These are phyloP conservation scores for Acropora tenuis DNA, from an alignment of 64 coral and sea anemone genomes.

Conservation along the genomic window DNA sequence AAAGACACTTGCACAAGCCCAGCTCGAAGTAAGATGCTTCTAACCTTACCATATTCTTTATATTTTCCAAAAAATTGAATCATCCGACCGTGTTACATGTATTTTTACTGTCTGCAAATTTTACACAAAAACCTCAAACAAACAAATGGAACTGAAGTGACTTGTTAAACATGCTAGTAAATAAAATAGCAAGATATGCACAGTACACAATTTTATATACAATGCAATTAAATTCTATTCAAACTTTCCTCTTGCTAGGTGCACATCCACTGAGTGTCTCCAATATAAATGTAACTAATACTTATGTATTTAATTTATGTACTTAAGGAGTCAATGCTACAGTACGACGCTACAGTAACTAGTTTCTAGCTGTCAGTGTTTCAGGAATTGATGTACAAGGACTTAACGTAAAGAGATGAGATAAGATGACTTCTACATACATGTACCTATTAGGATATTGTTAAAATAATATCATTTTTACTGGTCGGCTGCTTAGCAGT, in stretches of 20 bases:
- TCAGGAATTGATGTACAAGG: neutral
- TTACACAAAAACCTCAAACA: neutral
- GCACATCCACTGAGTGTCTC: neutral
- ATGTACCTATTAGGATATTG: conserved; percentile 4
- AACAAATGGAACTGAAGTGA: neutral
- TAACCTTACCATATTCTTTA: neutral
- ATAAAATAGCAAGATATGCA: too few relatives aligned
- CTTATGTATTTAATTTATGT: neutral
- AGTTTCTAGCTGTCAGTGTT: neutral
- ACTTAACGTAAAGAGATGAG: neutral
- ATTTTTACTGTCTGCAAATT: neutral
- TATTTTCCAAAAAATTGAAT: neutral
- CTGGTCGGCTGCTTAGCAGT: neutral
- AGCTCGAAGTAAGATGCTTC: conserved; percentile 16
- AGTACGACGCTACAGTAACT: neutral
- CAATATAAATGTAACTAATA: neutral
- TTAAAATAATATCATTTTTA: neutral
- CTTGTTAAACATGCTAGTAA: too few relatives aligned
- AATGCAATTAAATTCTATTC: conserved; percentile 13
- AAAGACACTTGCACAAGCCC: conserved; percentile 11
- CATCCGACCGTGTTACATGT: neutral
- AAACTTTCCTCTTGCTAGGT: neutral
- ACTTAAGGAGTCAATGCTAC: neutral
- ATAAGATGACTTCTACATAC: neutral
- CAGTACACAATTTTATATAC: neutral